phyloP scores from a whole-genome alignment of 2,888 invertebrate genomes.

The Agrenia bidenticulata region DNA sequence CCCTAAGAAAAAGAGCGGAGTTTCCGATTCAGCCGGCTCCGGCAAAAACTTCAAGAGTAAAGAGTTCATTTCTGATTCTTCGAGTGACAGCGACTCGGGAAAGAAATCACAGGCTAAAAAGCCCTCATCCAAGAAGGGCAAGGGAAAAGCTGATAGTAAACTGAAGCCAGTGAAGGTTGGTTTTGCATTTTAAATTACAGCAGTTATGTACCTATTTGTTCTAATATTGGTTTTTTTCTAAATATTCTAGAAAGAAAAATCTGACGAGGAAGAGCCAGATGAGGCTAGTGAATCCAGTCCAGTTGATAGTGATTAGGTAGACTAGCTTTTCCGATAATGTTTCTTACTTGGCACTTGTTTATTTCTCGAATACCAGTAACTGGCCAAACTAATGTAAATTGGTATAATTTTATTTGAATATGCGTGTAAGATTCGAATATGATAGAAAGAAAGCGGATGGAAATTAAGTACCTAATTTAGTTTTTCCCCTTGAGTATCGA shows the following conservation, averaged over 20 bases:
- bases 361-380: too few species aligned
- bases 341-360: too few species aligned
- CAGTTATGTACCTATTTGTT: not conserved
- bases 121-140: conserved; percentile 20
- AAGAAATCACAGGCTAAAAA: conserved; percentile 54
- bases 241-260: conserved; percentile 14
- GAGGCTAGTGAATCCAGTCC: too few species aligned
- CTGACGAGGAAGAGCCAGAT: conserved; percentile 11
- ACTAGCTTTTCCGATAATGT: too few species aligned
- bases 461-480: too few species aligned
- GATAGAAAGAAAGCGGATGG: too few species aligned
- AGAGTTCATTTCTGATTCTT: conserved; percentile 76
- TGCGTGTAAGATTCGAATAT: too few species aligned
- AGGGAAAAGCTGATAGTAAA: conserved; percentile 5
- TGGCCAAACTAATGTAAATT: too few species aligned
- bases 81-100: conserved; percentile 12
- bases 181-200: not conserved
- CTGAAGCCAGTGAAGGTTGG: too few species aligned
- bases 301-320: too few species aligned
- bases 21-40: conserved; percentile 56
- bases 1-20: conserved; percentile 49
- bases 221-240: not conserved
- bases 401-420: too few species aligned
- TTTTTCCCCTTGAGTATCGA: too few species aligned
- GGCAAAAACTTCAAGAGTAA: conserved; percentile 78